These are phyloP conservation scores for Pelecanoides urinatrix DNA, from an alignment of 2,113 vertebrate species.

Conservation along the genomic window DNA sequence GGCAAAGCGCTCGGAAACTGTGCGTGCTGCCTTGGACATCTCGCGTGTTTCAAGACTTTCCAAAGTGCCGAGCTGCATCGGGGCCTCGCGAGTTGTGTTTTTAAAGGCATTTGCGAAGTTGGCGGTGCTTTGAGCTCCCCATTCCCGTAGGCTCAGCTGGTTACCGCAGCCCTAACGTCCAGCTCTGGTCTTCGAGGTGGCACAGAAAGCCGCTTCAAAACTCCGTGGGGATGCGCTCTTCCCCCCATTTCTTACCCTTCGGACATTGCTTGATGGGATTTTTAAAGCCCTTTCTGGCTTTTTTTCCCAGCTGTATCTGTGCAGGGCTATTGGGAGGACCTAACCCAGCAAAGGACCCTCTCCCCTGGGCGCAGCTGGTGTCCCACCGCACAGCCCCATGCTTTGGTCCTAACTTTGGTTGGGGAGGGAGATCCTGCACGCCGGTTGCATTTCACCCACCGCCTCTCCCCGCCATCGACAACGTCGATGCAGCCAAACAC, in stretches of 20 bases:
- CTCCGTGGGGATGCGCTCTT: rapidly evolving
- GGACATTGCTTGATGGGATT: neutral
- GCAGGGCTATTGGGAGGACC: neutral
- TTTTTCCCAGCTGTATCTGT: neutral
- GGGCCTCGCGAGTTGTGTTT: neutral
- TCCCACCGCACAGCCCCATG: rapidly evolving
- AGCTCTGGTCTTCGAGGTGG: neutral
- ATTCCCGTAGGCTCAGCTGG: rapidly evolving
- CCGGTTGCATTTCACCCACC: rapidly evolving
- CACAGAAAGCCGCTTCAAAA: neutral
- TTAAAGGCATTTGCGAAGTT: neutral
- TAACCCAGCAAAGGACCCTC: neutral
- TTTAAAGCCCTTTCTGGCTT: neutral
- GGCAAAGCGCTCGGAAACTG: neutral
- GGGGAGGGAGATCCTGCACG: neutral
- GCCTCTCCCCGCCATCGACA: rapidly evolving
- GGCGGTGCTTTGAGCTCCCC: neutral
- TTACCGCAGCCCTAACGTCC: rapidly evolving
- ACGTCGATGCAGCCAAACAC: neutral
- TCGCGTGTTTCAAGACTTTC: neutral
- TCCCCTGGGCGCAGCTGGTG: neutral
- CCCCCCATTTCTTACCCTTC: neutral
- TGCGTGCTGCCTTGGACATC: rapidly evolving
- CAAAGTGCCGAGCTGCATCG: rapidly evolving
- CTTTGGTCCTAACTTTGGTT: neutral